Percentiles rank a stretch among this genome's conserved stretches.
Evolutionary conservation across 2,113 vertebrate species (phyloP).

Genomic region (Tympanuchus pallidicinctus): DNA sequence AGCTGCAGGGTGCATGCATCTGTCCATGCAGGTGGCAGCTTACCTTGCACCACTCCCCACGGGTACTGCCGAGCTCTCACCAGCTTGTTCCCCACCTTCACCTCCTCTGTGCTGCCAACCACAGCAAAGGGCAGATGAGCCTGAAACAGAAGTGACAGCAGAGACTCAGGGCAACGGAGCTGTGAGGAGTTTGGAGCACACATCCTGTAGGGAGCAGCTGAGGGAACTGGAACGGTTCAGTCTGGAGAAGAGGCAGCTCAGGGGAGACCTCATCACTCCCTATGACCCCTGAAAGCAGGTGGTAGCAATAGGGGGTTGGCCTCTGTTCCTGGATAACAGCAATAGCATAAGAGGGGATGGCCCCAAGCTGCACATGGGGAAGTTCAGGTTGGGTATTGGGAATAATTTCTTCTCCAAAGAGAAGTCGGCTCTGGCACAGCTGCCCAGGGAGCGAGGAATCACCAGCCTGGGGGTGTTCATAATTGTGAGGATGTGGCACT

Average conservation of each 20-base stretch:
- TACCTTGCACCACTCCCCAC: constrained; percentile 98
- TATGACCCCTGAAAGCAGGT: not conserved
- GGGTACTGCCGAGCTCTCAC: constrained; percentile 97
- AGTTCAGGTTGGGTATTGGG: not conserved
- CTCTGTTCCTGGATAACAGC: not conserved
- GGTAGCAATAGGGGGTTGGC: not conserved
- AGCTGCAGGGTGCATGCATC: not conserved
- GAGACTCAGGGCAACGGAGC: not conserved
- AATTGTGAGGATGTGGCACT: too few species aligned
- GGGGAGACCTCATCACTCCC: not conserved
- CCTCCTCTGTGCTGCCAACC: constrained; percentile 95
- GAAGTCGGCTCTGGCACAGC: not conserved
- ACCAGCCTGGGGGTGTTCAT: too few species aligned
- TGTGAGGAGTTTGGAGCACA: not conserved
- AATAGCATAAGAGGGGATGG: not conserved
- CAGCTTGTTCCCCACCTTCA: constrained; percentile 97
- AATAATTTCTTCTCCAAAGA: not conserved
- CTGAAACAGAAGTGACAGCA: constrained; percentile 71
- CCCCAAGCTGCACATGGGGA: not conserved
- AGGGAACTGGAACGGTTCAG: not conserved
- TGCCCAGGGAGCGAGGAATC: not conserved
- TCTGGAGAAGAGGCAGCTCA: not conserved
- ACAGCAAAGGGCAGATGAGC: constrained; percentile 97
- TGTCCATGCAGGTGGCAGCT: not conserved
- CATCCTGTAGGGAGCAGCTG: not conserved